These are phyloP conservation scores for Pangasianodon gigas DNA, from an alignment of 2,113 vertebrate genomes.

Conservation along the genomic window DNA sequence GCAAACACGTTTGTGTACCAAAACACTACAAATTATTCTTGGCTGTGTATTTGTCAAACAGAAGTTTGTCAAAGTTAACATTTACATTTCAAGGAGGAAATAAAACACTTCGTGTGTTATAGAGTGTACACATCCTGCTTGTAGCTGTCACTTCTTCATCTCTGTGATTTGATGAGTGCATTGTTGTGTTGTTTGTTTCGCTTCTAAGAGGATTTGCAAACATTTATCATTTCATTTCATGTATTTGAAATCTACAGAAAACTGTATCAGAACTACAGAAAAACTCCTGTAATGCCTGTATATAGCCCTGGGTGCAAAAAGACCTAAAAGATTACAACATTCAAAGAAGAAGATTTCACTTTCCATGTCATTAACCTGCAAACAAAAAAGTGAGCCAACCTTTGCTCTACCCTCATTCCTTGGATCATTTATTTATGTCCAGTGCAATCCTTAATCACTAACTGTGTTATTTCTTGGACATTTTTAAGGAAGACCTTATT, in stretches of 20 bases:
- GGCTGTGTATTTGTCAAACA: neutral
- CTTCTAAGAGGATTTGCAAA: neutral
- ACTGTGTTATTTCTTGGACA: neutral
- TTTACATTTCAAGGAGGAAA: neutral
- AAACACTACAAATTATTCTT: neutral
- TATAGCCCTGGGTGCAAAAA: neutral
- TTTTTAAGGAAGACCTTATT: neutral
- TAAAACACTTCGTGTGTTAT: neutral
- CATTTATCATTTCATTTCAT: neutral
- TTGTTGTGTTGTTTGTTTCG: conserved; percentile 35
- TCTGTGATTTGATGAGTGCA: neutral
- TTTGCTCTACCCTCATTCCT: neutral
- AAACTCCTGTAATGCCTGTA: neutral
- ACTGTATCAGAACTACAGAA: neutral
- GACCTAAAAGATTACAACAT: neutral
- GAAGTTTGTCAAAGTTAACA: neutral
- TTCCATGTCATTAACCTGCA: neutral
- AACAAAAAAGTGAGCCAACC: neutral
- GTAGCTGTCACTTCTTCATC: neutral
- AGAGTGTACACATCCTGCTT: too few relatives aligned
- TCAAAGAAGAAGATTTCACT: neutral
- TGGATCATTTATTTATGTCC: neutral
- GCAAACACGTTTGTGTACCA: neutral
- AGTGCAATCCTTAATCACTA: neutral
- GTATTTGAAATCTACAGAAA: neutral